phyloP scores from a whole-genome alignment of 2,113 vertebrate species.

The Leptobrachium ailaonicum region DNA sequence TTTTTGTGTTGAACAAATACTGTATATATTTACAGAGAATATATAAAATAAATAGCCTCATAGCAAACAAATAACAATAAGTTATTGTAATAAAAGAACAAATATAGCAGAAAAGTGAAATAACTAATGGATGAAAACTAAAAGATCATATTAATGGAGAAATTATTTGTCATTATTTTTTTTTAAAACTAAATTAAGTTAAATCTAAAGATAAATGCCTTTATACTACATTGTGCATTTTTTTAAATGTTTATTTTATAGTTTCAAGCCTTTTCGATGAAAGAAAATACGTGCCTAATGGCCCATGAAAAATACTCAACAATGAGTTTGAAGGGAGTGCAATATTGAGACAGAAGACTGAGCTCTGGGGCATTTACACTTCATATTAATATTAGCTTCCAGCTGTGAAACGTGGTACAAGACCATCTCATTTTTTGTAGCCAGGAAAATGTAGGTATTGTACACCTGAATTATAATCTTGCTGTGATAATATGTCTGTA shows the following conservation, averaged over 20 bases:
- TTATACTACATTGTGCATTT: slow-evolving; percentile 14
- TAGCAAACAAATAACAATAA: no score
- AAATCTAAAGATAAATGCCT: not conserved
- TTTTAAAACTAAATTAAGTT: not conserved
- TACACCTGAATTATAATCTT: slow-evolving; percentile 75
- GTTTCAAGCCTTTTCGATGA: slow-evolving; percentile 21
- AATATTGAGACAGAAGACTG: slow-evolving; percentile 47
- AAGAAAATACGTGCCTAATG: slow-evolving; percentile 39
- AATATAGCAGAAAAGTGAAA: no score
- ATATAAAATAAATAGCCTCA: no score
- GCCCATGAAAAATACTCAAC: slow-evolving; percentile 41
- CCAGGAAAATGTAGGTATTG: slow-evolving; percentile 68
- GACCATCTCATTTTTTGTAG: slow-evolving; percentile 57
- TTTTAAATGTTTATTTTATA: slow-evolving; percentile 36
- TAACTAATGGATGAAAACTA: no score
- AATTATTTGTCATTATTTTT: no score
- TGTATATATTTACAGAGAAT: no score
- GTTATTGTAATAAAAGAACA: no score
- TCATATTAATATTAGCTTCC: slow-evolving; percentile 65
- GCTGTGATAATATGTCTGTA: slow-evolving; percentile 74
- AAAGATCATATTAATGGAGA: no score
- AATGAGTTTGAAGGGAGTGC: slow-evolving; percentile 40
- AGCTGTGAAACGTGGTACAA: slow-evolving; percentile 65
- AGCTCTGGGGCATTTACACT: slow-evolving; percentile 43
- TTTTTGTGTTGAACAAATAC: no score